These are phyloP conservation scores for Hippocampus abdominalis DNA, from an alignment of 2,113 vertebrate genomes.

Conservation along the genomic window DNA sequence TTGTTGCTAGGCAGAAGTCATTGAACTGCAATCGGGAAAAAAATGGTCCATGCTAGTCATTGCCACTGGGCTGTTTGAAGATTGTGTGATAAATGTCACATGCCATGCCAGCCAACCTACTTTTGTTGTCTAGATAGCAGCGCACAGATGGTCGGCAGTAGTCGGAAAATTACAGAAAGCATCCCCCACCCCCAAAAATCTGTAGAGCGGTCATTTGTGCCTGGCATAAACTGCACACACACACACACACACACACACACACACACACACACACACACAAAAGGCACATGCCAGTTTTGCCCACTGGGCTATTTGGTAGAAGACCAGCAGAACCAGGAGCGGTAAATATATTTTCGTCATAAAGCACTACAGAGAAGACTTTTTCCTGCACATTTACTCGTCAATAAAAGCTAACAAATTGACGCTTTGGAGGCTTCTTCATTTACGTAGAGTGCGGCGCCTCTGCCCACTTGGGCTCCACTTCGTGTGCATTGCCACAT, in stretches of 20 bases:
- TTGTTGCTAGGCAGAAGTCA: background rate
- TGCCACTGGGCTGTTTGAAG: no score
- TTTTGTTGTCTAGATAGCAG: background rate
- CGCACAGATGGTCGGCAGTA: background rate
- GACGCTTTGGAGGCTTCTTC: background rate
- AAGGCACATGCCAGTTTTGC: background rate
- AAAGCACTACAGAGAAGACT: background rate
- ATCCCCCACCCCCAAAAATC: background rate
- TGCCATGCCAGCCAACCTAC: background rate
- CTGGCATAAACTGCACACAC: background rate
- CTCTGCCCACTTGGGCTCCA: background rate
- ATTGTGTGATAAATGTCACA: background rate
- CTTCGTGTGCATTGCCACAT: constrained; percentile 9
- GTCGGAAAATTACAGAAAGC: background rate
- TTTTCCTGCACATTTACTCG: background rate
- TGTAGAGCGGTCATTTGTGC: no score
- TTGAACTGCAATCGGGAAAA: no score
- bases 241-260: background rate
- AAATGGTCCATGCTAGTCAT: no score
- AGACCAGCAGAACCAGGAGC: background rate
- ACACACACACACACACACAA: background rate
- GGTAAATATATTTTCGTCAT: background rate
- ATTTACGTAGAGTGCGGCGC: background rate
- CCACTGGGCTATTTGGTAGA: background rate
- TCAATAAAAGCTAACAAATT: background rate